These are phyloP conservation scores for Grantiella picta DNA, from an alignment of 2,113 vertebrate genomes.

Conservation along the genomic window DNA sequence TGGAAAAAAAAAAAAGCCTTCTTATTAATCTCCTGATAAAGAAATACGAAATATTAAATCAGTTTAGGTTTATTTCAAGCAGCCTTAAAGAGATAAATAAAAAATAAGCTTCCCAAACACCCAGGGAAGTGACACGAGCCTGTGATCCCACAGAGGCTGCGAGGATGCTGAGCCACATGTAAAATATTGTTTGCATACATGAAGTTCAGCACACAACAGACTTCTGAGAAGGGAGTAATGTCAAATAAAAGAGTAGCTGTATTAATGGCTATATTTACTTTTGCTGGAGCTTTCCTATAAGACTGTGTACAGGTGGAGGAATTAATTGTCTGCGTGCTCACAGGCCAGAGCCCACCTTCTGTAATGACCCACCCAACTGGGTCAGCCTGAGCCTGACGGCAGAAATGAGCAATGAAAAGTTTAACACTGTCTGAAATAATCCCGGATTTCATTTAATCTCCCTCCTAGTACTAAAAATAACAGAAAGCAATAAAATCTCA, in stretches of 20 bases:
- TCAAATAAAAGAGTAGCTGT: neutral
- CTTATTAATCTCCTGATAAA: neutral
- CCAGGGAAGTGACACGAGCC: neutral
- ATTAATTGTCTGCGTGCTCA: neutral
- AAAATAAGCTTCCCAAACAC: neutral
- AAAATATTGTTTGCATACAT: neutral
- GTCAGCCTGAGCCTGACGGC: constrained; percentile 29
- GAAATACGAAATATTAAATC: neutral
- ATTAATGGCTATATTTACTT: neutral
- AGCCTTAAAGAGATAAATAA: neutral
- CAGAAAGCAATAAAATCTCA: constrained; percentile 59
- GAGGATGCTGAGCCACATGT: neutral
- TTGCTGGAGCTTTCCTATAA: neutral
- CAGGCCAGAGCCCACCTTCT: neutral
- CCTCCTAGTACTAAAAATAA: constrained; percentile 57
- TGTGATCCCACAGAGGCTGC: neutral
- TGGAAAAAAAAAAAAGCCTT: neutral
- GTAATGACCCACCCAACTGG: constrained; percentile 34
- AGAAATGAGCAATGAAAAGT: constrained; percentile 61
- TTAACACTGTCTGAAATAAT: constrained; percentile 65
- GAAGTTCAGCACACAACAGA: neutral
- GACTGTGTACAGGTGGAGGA: neutral
- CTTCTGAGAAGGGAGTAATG: neutral
- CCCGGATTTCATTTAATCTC: constrained; percentile 58
- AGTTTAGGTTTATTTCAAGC: neutral